Evolutionary conservation across 2,888 invertebrate genomes (phyloP).

Genomic region (Acanthosoma haemorrhoidale): DNA sequence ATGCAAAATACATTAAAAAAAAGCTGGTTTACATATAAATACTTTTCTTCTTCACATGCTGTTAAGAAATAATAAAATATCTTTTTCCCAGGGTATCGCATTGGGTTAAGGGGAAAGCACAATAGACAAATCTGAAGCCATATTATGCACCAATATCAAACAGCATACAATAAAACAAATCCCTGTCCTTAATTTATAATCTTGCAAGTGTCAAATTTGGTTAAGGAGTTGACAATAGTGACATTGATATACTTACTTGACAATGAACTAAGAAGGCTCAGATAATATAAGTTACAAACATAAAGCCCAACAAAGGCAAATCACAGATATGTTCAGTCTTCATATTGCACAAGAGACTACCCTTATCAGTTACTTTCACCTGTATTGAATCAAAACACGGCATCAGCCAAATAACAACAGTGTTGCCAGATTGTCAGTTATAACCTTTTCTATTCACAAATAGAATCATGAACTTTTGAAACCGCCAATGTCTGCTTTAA

Average conservation of each 20-base stretch:
- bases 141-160: not conserved
- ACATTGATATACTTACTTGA: not conserved
- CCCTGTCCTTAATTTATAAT: not conserved
- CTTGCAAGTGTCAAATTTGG: not conserved
- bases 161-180: not conserved
- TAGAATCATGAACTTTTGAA: too few species aligned
- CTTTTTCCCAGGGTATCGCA: not conserved
- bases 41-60: not conserved
- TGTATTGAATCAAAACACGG: constrained; percentile 6
- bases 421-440: constrained; percentile 7
- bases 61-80: not conserved
- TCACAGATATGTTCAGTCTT: not conserved
- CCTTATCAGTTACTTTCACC: constrained; percentile 24
- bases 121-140: not conserved
- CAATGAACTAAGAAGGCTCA: not conserved
- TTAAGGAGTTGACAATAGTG: not conserved
- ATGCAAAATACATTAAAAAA: constrained; percentile 22
- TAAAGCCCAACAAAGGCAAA: not conserved
- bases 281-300: not conserved
- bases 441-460: too few species aligned
- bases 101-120: not conserved
- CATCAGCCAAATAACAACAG: constrained; percentile 16
- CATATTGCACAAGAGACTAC: not conserved
- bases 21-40: not conserved
- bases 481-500: too few species aligned